phyloP scores from a whole-genome alignment of 2,113 vertebrate species.

The Daboia siamensis region DNA sequence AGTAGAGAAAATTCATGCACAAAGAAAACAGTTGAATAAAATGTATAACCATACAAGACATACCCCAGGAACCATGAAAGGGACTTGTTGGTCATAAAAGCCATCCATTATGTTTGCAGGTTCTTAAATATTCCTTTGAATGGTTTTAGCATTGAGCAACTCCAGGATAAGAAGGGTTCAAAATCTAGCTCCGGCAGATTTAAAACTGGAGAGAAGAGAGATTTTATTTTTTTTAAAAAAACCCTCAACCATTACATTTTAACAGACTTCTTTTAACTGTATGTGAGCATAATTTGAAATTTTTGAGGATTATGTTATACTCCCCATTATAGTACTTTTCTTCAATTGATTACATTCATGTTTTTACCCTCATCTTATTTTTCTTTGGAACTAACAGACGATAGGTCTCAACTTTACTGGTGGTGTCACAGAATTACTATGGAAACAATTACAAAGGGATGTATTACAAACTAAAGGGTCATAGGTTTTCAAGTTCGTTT shows the following conservation, averaged over 20 bases:
- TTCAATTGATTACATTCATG: neutral
- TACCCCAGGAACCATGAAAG: slow-evolving; percentile 90
- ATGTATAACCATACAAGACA: slow-evolving; percentile 60
- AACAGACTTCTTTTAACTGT: slow-evolving; percentile 7
- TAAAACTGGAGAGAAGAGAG: slow-evolving; percentile 6
- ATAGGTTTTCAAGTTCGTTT: neutral
- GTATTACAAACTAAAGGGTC: slow-evolving; percentile 9
- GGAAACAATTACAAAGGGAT: slow-evolving; percentile 39
- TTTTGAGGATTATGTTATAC: slow-evolving; percentile 14
- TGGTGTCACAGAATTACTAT: slow-evolving; percentile 58
- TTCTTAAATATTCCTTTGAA: slow-evolving; percentile 59
- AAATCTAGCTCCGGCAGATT: slow-evolving; percentile 57
- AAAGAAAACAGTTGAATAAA: neutral
- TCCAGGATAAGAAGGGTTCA: slow-evolving; percentile 45
- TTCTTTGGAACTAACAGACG: slow-evolving; percentile 39
- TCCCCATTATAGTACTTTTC: slow-evolving; percentile 12
- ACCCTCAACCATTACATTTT: neutral
- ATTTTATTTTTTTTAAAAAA: neutral
- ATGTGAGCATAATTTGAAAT: slow-evolving; percentile 15
- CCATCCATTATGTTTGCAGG: slow-evolving; percentile 83
- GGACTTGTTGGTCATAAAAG: slow-evolving; percentile 97
- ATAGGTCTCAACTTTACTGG: slow-evolving; percentile 32
- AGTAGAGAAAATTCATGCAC: neutral
- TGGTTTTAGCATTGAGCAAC: slow-evolving; percentile 74
- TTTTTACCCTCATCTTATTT: slow-evolving; percentile 8